phyloP scores from a whole-genome alignment of 2,797 vertebrate species.

The Squalus acanthias region DNA sequence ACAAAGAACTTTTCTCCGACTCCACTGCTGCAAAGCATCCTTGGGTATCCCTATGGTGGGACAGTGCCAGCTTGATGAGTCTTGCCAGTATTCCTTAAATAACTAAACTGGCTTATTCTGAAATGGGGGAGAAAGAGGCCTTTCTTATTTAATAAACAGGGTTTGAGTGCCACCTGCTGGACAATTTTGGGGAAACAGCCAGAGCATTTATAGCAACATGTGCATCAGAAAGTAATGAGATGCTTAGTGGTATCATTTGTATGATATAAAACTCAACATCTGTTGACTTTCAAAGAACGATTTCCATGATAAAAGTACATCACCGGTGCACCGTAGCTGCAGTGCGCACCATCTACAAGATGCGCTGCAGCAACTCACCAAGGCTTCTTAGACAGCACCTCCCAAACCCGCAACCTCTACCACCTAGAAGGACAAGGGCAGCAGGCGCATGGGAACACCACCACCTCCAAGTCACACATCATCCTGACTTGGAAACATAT shows the following conservation, averaged over 20 bases:
- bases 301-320: background rate
- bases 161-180: conserved; percentile 23
- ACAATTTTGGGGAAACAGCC: background rate
- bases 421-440: no score
- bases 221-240: no score
- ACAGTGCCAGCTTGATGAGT: background rate
- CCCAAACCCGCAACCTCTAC: no score
- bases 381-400: no score
- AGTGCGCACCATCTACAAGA: no score
- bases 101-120: background rate
- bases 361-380: no score
- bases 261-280: background rate
- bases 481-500: no score
- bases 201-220: background rate
- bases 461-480: no score
- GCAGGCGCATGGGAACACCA: no score
- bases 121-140: background rate
- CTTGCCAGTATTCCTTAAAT: background rate
- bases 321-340: no score
- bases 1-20: background rate
- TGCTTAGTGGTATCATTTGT: no score
- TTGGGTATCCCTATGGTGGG: background rate
- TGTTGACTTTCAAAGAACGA: background rate
- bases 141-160: background rate
- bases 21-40: background rate